Conservation (phyloP, 2,113 vertebrate species). For the Climacteris rufus region DNA sequence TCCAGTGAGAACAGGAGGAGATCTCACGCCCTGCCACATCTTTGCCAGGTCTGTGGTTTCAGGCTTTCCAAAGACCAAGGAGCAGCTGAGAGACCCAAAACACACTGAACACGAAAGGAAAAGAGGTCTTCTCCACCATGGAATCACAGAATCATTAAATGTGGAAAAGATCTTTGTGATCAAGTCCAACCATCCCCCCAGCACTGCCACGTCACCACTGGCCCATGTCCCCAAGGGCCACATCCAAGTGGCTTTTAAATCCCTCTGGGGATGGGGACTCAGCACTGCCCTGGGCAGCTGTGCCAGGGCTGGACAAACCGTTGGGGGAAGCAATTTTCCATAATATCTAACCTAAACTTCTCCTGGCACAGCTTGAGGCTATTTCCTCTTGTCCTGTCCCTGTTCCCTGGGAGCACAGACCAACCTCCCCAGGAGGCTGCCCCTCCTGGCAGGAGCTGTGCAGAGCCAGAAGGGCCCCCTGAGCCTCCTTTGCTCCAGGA, state of each 20-base stretch:
- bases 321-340: not conserved
- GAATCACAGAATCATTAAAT: not conserved
- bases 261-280: not conserved
- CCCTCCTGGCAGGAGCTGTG: not conserved
- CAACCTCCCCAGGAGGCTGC: accelerated
- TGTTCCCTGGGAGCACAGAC: not conserved
- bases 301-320: not conserved
- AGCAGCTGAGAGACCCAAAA: not conserved
- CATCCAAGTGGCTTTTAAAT: not conserved
- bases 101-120: not conserved
- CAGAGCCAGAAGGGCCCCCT: not conserved
- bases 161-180: not conserved
- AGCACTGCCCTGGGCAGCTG: not conserved
- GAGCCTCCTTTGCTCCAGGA: not conserved
- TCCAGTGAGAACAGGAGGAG: not conserved
- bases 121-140: not conserved
- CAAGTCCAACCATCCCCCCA: not conserved
- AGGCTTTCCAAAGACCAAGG: not conserved
- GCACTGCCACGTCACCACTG: not conserved
- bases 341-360: not conserved
- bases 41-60: not conserved
- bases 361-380: not conserved
- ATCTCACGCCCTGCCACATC: not conserved
- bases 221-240: not conserved
- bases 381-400: not conserved